A percentile compares a stretch with the other conserved stretches of the same genome.
These are phyloP conservation scores for Pelodiscus sinensis DNA, from an alignment of 2,113 vertebrate genomes.

Conservation along the genomic window DNA sequence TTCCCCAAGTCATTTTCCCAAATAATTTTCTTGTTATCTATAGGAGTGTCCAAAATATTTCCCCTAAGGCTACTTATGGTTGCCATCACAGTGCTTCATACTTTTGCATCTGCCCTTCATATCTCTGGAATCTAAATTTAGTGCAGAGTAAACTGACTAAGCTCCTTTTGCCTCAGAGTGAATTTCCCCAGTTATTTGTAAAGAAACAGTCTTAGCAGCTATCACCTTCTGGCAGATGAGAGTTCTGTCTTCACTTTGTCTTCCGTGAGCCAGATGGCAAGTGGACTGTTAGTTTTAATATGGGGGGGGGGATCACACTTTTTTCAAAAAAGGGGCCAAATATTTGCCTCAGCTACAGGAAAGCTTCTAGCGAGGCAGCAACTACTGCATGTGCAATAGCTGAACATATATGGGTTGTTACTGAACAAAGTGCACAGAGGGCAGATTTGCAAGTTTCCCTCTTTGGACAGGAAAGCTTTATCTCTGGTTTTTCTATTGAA, in stretches of 20 bases:
- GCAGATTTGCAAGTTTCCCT: not conserved
- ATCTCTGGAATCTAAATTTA: not conserved
- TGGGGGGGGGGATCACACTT: not conserved
- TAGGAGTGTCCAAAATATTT: not conserved
- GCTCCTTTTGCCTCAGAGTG: not conserved
- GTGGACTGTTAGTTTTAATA: not conserved
- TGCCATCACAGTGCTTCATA: not conserved
- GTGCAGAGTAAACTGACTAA: not conserved
- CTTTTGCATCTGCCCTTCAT: not conserved
- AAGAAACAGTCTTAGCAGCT: not conserved
- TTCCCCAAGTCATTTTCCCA: too few relatives aligned
- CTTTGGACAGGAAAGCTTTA: not conserved
- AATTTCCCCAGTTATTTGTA: not conserved
- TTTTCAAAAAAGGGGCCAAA: not conserved
- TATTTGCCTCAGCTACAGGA: not conserved
- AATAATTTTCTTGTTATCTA: not conserved
- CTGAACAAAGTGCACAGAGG: not conserved
- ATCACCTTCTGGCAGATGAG: not conserved
- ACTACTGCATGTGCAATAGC: not conserved
- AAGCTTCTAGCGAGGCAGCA: not conserved
- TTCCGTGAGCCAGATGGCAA: not conserved
- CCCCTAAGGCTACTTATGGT: not conserved
- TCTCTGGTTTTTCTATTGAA: not conserved
- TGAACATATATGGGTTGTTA: not conserved
- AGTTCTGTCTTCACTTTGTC: not conserved